Evolutionary conservation across 2,113 vertebrate genomes (phyloP).

Genomic region (Anolis carolinensis): DNA sequence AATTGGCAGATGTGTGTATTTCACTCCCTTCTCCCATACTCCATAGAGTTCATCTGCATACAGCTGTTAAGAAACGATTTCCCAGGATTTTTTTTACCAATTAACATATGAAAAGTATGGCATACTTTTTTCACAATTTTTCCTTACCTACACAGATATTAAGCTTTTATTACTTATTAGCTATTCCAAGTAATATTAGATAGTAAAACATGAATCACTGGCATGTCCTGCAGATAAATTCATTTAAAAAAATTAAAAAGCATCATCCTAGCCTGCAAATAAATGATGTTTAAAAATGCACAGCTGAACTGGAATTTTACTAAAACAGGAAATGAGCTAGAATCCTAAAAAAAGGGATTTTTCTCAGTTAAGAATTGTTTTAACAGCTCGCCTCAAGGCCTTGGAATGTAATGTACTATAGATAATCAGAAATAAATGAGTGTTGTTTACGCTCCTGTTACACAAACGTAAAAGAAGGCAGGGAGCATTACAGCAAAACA

Average conservation of each 20-base stretch:
- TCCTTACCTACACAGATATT: slow-evolving; percentile 21
- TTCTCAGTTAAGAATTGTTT: not conserved
- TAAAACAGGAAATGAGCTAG: not conserved
- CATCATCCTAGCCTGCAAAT: not conserved
- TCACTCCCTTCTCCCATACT: not conserved
- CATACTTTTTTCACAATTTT: slow-evolving; percentile 18
- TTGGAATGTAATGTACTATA: slow-evolving; percentile 17
- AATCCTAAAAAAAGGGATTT: not conserved
- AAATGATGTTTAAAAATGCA: not conserved
- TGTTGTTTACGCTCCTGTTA: slow-evolving; percentile 19
- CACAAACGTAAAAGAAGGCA: slow-evolving; percentile 35
- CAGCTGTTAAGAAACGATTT: slow-evolving; percentile 24
- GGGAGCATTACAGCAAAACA: slow-evolving; percentile 2
- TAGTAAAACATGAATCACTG: not conserved
- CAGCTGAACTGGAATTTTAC: not conserved
- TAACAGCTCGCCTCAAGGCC: not conserved
- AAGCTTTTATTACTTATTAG: not conserved
- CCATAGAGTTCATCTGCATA: slow-evolving; percentile 21
- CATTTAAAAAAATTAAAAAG: not conserved
- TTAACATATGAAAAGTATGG: slow-evolving; percentile 2
- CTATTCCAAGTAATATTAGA: slow-evolving; percentile 15
- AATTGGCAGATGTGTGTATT: slow-evolving; percentile 24
- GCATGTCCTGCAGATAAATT: not conserved
- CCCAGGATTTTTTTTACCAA: not conserved
- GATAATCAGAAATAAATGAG: slow-evolving; percentile 8